Conservation (phyloP, 2,888 invertebrate species). For the Clivina fossor region DNA sequence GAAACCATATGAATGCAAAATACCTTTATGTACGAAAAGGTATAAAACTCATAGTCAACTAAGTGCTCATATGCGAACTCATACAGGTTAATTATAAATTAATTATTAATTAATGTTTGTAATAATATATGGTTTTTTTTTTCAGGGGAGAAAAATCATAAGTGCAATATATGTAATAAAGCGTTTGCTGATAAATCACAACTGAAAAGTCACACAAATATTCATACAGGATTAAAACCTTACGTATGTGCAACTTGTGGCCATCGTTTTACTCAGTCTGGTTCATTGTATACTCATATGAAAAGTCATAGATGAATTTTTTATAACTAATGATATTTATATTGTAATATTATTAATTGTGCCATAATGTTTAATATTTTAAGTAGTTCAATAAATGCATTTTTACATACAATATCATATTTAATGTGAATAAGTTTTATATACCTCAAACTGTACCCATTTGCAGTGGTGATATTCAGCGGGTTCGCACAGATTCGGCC, state of each 20-base stretch:
- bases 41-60: slow-evolving; percentile 45
- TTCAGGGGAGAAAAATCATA: slow-evolving; percentile 44
- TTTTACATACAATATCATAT: too few species aligned
- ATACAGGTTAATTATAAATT: slow-evolving; percentile 40
- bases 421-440: too few species aligned
- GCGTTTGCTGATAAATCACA: slow-evolving; percentile 43
- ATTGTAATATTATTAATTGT: background rate
- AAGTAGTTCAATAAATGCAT: too few species aligned
- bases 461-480: too few species aligned
- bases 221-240: slow-evolving; percentile 44
- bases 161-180: slow-evolving; percentile 42
- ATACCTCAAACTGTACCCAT: too few species aligned
- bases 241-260: slow-evolving; percentile 42
- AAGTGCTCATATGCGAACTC: slow-evolving; percentile 42
- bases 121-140: slow-evolving; percentile 3
- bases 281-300: slow-evolving; percentile 43
- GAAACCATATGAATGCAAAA: slow-evolving; percentile 43
- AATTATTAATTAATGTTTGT: background rate
- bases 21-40: slow-evolving; percentile 42
- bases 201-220: slow-evolving; percentile 42
- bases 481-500: too few species aligned
- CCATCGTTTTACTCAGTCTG: slow-evolving; percentile 43
- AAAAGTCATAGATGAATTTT: slow-evolving; percentile 39
- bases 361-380: background rate
- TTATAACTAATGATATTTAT: background rate